These are phyloP conservation scores for Phrynosoma blainvillii DNA, from an alignment of 2,113 vertebrate genomes.

Conservation along the genomic window DNA sequence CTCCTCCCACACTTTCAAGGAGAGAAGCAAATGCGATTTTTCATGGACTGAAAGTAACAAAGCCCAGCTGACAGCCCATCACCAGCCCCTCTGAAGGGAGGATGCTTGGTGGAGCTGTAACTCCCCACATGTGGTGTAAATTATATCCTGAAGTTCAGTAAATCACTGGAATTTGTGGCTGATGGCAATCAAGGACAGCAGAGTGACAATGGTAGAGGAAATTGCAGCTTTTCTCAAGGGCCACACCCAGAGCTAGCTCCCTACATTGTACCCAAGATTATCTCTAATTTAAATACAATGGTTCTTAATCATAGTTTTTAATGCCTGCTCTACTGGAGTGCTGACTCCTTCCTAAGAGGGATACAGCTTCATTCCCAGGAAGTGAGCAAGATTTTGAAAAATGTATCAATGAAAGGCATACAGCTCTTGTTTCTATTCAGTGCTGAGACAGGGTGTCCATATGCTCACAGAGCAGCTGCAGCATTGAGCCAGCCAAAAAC, in stretches of 20 bases:
- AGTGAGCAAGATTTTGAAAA: neutral
- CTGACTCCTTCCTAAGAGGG: constrained; percentile 38
- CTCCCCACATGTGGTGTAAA: constrained; percentile 68
- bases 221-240: constrained; percentile 73
- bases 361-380: neutral
- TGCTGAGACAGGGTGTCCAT: neutral
- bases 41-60: constrained; percentile 46
- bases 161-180: constrained; percentile 71
- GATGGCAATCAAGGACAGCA: constrained; percentile 61
- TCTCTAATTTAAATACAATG: constrained; percentile 79
- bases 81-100: constrained; percentile 47
- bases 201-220: constrained; percentile 70
- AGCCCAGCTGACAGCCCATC: constrained; percentile 52
- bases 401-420: neutral
- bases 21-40: constrained; percentile 34
- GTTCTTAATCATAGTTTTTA: constrained; percentile 72
- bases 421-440: neutral
- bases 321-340: constrained; percentile 55
- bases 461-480: neutral
- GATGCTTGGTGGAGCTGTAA: constrained; percentile 56
- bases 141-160: constrained; percentile 68
- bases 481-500: neutral
- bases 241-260: constrained; percentile 69
- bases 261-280: constrained; percentile 71
- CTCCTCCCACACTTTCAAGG: rapidly evolving